Base-by-base conservation (phyloP, 2,113 vertebrate genomes). In the Myiozetetes cayanensis region DNA sequence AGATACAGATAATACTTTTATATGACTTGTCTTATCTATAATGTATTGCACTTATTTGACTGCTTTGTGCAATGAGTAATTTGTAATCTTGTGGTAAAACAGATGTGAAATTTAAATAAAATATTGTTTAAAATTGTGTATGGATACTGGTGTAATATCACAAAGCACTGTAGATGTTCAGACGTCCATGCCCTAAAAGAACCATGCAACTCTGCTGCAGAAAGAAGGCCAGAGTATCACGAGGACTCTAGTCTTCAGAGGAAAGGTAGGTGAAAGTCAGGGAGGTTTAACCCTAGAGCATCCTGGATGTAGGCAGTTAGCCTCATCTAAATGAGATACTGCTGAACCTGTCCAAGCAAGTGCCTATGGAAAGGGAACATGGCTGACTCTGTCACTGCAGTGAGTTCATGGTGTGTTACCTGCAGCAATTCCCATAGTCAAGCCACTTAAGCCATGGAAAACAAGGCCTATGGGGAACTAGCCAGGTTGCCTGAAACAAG, bases 31-130 rank as follows among this genome's bases (percentile, higher is more conserved):
- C 61, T 78, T 53, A 72, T 30, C 24, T 59, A 11, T 23, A 61
- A 33, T 30, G 18, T 90, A 43, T 76, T 68, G 33, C 13, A 52
- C 39, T 62, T 85, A 14, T 4, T 74, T 74, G 37, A 65, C 61
- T 85, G 37, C 37, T 90, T 56, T 90, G 39, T 37, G 74, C 49
- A 65, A 52, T 14, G 4, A 67, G 10, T 47, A 58, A 89, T 72
- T 72, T 81, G 56, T 78, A 92, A 74, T 7, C 31, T 67, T 27
- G 9, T 37, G n/a, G 37, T n/a, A 91, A 85, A 87, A 80, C 13
- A 75, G 43, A 46, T 6, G 33, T 33, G 58, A 79, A 79, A 82
- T 55, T 65, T 65, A 76, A 94, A 96, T 87, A 96, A 95, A 97
- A 72, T 68, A 30, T 41, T 44, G 14, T 44, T 89, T 78, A 21